Base-by-base conservation (phyloP, 2,797 vertebrate genomes). In the Discoglossus pictus region DNA sequence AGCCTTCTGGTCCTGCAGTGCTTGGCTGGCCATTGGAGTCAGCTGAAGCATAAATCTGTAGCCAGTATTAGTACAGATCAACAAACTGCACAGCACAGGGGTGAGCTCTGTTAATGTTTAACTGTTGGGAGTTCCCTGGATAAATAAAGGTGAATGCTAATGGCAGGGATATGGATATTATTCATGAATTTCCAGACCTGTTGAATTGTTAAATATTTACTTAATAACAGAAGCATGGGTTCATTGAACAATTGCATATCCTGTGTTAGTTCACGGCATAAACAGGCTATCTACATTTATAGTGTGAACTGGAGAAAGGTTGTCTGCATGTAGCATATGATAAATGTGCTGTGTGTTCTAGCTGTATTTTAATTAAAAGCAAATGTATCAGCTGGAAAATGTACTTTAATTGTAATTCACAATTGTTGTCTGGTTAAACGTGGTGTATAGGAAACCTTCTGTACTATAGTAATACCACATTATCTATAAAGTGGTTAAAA, bases 141-240 rank as follows among this genome's bases (percentile, higher is more conserved):
- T 61, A 65, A 80, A 81, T 66, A 75, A 52, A 70, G 61, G 53
- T 25, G 40, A 71, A 56, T 3, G 61, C 77, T 84, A 75, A 77
- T 50, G 59, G 40, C 74, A 43, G 56, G 50, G 78, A 70, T 74
- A 71, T 73, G 63, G 65, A 77, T 78, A 75, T 78, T 74, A 75
- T 76, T 50, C 5, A 67, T 61, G 42, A 75, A 78, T 66, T 71
- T 60, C 50, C 73, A 23, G 53, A 73, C 72, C 5, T 6, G 50
- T 4, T 48, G 38, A 54, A 44, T 43, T 75, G 78, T 84, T 87
- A 85, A 93, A 91, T 90, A 91, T 91, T 93, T 88, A 88, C 82
- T 31, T 58, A 55, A 65, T 73, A 35, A 58, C 52, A 47, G 47
- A 53, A 59, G 36, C 53, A 38, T 43, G 53, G 62, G 74, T 4